Base-by-base conservation (phyloP, 2,113 vertebrate genomes). In the Progne subis region DNA sequence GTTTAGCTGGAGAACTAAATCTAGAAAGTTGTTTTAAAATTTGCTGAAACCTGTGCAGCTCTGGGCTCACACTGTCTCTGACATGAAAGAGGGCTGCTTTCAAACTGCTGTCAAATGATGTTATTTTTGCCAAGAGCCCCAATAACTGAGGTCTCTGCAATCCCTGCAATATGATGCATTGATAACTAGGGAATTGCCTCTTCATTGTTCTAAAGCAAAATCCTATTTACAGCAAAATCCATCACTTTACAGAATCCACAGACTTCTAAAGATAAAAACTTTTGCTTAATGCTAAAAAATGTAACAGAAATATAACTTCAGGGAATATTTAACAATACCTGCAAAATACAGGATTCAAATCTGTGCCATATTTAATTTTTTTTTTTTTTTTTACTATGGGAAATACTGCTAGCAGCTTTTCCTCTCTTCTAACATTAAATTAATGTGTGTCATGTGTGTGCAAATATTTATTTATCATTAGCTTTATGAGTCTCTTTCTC, bases 391-490 rank as follows among this genome's bases (percentile, higher is more conserved):
- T 60, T 29, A 52, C 34, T 24, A 59, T 6, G 26, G 50, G 55
- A 90, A 87, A 72, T 59, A 63, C 3, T 69, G 26, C 39, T 72
- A 80, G 70, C 63, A 93, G 70, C 78, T 90, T 63, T 70, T 85
- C 29, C 44, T 65, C 49, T 53, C 59, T 93, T 87, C 32, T 65
- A 52, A 67, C 23, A 63, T 47, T 68, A 78, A 68, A 78, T 91
- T 82, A 87, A 55, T 82, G 50, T 59, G 43, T 86, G 53, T 31
- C 50, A 47, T 44, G 37, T 69, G 25, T 64, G n/a, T 21, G 32
- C 59, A 94, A 95, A 91, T 88, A 95, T 94, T 93, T 92, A 86
- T 90, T 94, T 96, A 74, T 60, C 80, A 85, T 91, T 77, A 82
- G 31, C 44, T 89, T 91, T 77, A 67, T 46, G 31, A 46, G 39